These are phyloP conservation scores for Caenorhabditis sp. DNA, from an alignment of 2,888 invertebrate species.

Conservation along the genomic window DNA sequence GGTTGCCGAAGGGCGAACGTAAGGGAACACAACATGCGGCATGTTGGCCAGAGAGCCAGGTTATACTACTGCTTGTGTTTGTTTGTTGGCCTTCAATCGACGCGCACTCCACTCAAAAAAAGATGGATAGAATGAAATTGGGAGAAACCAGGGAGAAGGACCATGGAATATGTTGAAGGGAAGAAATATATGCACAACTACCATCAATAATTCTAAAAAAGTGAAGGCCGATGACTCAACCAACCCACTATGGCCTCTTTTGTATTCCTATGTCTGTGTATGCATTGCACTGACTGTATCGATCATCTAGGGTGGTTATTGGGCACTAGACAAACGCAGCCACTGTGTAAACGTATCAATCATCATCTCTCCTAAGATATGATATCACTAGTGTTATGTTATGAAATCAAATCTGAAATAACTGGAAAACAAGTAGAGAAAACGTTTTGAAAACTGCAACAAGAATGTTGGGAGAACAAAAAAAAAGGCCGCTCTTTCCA, in stretches of 20 bases:
- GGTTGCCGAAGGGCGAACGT: slow-evolving; percentile 22
- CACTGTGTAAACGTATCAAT: not conserved
- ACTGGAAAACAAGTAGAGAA: not conserved
- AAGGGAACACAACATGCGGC: slow-evolving; percentile 17
- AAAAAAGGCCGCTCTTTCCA: no score
- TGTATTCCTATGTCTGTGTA: not conserved
- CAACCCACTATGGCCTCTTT: not conserved
- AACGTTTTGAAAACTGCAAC: not conserved
- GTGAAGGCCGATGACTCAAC: not conserved
- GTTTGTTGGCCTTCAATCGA: slow-evolving; percentile 44
- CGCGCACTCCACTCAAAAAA: slow-evolving; percentile 32
- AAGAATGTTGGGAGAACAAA: not conserved
- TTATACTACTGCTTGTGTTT: slow-evolving; percentile 60
- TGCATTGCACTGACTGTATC: not conserved
- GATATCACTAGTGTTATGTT: not conserved
- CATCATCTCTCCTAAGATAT: not conserved
- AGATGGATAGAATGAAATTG: not conserved
- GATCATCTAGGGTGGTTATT: slow-evolving; percentile 4
- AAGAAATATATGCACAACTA: slow-evolving; percentile 23
- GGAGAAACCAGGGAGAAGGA: no score
- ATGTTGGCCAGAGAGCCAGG: slow-evolving; percentile 53
- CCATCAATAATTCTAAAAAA: not conserved
- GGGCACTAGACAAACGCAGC: not conserved
- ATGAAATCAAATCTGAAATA: not conserved
- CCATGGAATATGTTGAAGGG: no score